A percentile compares a stretch with the other conserved stretches of the same genome.
These are phyloP conservation scores for Nannoperca australis DNA, from an alignment of 2,797 vertebrate species.

Conservation along the genomic window DNA sequence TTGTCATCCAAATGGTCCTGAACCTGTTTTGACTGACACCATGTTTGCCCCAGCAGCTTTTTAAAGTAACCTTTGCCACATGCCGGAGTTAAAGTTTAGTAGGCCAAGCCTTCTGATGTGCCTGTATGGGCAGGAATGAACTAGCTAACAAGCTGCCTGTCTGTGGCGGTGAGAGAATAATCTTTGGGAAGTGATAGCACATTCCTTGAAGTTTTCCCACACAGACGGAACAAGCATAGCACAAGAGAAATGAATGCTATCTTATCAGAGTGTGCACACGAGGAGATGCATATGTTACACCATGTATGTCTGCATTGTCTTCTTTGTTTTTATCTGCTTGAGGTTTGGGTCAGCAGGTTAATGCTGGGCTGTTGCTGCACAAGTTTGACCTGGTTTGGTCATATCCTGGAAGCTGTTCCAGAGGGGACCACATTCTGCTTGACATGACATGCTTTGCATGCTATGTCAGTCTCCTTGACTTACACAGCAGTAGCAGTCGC, in stretches of 20 bases:
- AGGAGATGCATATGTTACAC: conserved; percentile 35
- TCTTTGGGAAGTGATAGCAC: conserved; percentile 40
- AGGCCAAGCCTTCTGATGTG: conserved; percentile 56
- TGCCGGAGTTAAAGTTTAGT: conserved; percentile 57
- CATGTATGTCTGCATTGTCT: conserved; percentile 37
- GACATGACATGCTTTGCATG: background rate
- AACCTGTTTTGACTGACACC: conserved; percentile 61
- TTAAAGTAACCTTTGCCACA: conserved; percentile 65
- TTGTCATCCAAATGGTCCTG: conserved; percentile 41
- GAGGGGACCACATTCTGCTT: conserved; percentile 16
- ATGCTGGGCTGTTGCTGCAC: conserved; percentile 5
- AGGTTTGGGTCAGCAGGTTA: conserved; percentile 42
- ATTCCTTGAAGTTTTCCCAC: conserved; percentile 63
- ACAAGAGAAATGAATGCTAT: conserved; percentile 52
- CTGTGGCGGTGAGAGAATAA: conserved; percentile 41
- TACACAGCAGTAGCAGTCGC: background rate
- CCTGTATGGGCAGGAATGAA: conserved; percentile 67
- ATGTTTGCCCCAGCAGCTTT: conserved; percentile 65
- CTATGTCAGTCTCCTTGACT: background rate
- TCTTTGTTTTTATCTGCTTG: conserved; percentile 32
- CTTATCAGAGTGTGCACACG: conserved; percentile 49
- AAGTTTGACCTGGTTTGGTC: conserved; percentile 8
- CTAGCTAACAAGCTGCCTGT: conserved; percentile 46
- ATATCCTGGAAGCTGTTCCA: conserved; percentile 17
- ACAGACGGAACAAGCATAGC: conserved; percentile 16